Evolutionary conservation across 2,888 invertebrate genomes (phyloP).

Genomic region (Punctoribates punctum): DNA sequence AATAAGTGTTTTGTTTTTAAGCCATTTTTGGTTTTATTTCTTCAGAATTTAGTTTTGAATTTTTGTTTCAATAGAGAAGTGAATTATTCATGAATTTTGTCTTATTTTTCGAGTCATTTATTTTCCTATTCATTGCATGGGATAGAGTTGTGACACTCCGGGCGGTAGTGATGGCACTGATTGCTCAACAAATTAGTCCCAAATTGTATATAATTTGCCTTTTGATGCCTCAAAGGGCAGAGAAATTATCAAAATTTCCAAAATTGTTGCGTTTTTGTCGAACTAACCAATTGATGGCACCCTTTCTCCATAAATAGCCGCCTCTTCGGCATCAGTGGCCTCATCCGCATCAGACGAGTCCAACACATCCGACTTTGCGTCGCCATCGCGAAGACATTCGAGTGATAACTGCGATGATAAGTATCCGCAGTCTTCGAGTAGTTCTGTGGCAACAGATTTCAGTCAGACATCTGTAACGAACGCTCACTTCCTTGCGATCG

Average conservation of each 20-base stretch:
- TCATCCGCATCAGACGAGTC: conserved; percentile 49
- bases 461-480: conserved; percentile 44
- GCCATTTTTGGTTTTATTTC: too few species aligned
- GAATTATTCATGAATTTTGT: too few species aligned
- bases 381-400: conserved; percentile 46
- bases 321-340: conserved; percentile 47
- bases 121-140: too few species aligned
- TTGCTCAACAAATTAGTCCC: not conserved
- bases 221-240: too few species aligned
- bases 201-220: not conserved
- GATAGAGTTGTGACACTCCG: too few species aligned
- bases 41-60: too few species aligned
- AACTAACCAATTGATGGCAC: not conserved
- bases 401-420: conserved; percentile 45
- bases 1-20: too few species aligned
- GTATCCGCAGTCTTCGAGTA: not conserved
- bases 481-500: conserved; percentile 40
- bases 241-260: not conserved
- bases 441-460: conserved; percentile 37
- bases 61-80: too few species aligned
- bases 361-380: conserved; percentile 47
- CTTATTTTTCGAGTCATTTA: too few species aligned
- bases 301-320: conserved; percentile 21
- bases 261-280: too few species aligned
- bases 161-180: too few species aligned